Conservation (phyloP, 2,797 vertebrate species). For the Perodicticus potto region DNA sequence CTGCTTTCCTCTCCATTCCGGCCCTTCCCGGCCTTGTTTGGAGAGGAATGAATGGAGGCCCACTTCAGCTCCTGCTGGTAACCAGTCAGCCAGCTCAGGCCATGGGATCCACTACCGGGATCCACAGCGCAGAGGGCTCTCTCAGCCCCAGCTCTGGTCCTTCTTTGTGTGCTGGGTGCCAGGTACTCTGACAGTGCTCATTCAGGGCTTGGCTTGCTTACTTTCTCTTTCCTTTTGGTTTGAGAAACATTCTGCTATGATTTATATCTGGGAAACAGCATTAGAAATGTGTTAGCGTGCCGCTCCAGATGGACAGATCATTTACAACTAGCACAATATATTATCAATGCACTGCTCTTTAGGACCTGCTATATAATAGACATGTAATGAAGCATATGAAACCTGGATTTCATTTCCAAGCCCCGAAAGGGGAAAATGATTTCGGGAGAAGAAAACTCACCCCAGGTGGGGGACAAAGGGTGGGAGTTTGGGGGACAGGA, state of each 20-base stretch:
- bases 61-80: conserved; percentile 80
- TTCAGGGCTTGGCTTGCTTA: conserved; percentile 67
- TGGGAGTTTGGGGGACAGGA: conserved; percentile 52
- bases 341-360: conserved; percentile 89
- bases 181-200: neutral
- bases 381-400: conserved; percentile 90
- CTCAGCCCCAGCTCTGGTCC: neutral
- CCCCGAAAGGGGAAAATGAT: conserved; percentile 78
- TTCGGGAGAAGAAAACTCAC: conserved; percentile 41
- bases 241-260: conserved; percentile 86
- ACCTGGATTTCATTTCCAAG: conserved; percentile 87
- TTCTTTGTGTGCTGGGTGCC: conserved; percentile 79
- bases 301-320: conserved; percentile 89
- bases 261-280: conserved; percentile 86
- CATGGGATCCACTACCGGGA: neutral
- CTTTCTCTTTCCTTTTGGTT: conserved; percentile 77
- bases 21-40: conserved; percentile 78
- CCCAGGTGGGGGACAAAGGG: neutral
- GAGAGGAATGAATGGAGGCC: conserved; percentile 82
- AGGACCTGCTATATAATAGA: conserved; percentile 88
- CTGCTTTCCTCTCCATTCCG: conserved; percentile 75
- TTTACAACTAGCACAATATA: conserved; percentile 89
- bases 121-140: conserved; percentile 31
- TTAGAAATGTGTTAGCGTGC: conserved; percentile 87
- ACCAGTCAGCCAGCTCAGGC: neutral